A percentile compares a stretch with the other conserved stretches of the same genome.
Conservation (phyloP, 2,797 vertebrate genomes). For the Sebastes diaconus region DNA sequence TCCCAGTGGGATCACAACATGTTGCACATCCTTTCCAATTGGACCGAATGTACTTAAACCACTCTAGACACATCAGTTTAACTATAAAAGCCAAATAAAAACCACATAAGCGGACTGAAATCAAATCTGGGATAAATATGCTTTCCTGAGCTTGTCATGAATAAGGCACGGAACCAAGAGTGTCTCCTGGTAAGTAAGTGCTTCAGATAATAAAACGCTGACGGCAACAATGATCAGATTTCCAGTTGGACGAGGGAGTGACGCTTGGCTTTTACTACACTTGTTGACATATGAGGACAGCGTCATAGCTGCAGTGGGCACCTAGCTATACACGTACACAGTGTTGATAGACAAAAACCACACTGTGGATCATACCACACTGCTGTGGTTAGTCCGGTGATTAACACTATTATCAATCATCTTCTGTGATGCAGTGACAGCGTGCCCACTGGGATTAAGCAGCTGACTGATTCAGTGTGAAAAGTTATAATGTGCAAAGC, state of each 20-base stretch:
- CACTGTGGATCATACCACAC: slow-evolving; percentile 39
- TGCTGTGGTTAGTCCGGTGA: slow-evolving; percentile 59
- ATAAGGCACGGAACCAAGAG: slow-evolving; percentile 5
- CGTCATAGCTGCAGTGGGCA: slow-evolving; percentile 26
- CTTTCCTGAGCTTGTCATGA: slow-evolving; percentile 19
- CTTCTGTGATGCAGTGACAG: slow-evolving; percentile 60
- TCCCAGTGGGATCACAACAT: slow-evolving; percentile 36
- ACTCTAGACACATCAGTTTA: slow-evolving; percentile 19
- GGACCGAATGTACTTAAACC: slow-evolving; percentile 9
- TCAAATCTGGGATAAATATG: slow-evolving; percentile 25
- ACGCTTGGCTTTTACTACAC: slow-evolving; percentile 20
- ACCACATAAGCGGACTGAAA: slow-evolving; percentile 22
- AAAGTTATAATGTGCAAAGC: slow-evolving; percentile 39
- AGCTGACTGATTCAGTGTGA: slow-evolving; percentile 59
- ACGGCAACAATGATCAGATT: slow-evolving; percentile 30
- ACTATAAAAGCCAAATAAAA: slow-evolving; percentile 25
- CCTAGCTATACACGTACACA: slow-evolving; percentile 18
- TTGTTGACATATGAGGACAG: slow-evolving; percentile 34
- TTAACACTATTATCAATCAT: slow-evolving; percentile 74
- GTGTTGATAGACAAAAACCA: slow-evolving; percentile 61
- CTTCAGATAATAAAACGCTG: slow-evolving; percentile 43
- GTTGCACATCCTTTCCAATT: slow-evolving; percentile 42
- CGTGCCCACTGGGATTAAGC: slow-evolving; percentile 44
- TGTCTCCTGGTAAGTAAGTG: neutral
- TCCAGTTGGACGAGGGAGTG: neutral